A percentile compares a stretch with the other conserved stretches of the same genome.
These are phyloP conservation scores for Momotus momota DNA, from an alignment of 2,797 vertebrate genomes.

Conservation along the genomic window DNA sequence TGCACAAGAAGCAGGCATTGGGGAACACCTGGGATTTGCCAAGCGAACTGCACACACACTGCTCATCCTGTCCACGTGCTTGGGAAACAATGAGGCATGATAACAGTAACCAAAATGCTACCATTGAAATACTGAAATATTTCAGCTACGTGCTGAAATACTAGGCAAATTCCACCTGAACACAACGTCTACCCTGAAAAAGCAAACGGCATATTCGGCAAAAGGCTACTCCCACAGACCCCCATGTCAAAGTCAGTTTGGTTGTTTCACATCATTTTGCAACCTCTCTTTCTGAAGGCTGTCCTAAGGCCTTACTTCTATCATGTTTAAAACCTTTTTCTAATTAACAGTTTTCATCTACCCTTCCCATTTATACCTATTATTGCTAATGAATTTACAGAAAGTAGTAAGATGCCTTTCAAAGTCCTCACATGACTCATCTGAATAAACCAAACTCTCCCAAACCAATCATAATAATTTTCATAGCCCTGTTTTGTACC, in stretches of 20 bases:
- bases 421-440: not conserved
- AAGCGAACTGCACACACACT: fast-evolving
- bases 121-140: not conserved
- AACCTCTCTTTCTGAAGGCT: not conserved
- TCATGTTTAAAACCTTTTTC: not conserved
- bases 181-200: not conserved
- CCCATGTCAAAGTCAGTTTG: not conserved
- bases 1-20: not conserved
- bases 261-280: not conserved
- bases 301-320: not conserved
- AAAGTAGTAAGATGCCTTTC: not conserved
- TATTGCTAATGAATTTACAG: not conserved
- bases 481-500: not conserved
- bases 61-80: not conserved
- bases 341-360: not conserved
- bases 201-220: not conserved
- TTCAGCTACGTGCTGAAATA: not conserved
- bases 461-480: not conserved
- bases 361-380: not conserved
- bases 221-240: not conserved
- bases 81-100: fast-evolving
- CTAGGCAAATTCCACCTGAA: not conserved
- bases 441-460: not conserved
- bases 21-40: not conserved
- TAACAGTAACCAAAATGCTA: not conserved